Evolutionary conservation across 2,888 invertebrate genomes (phyloP), one percentile per base, ranked within the genome.

Genomic region (Parelbella ahira): DNA sequence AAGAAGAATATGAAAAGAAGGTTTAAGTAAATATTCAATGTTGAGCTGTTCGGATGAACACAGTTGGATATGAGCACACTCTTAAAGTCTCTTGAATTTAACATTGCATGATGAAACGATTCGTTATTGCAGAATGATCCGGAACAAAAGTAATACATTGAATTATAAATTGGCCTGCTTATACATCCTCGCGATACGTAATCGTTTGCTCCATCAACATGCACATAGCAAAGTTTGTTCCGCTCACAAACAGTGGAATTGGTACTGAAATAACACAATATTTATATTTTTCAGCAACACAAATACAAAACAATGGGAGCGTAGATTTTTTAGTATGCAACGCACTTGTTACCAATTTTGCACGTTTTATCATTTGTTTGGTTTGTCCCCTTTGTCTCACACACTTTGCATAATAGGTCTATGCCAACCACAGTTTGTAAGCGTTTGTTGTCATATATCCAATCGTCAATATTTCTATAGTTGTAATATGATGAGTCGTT

Each of bases 361-460:
- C 80, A 80, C 34, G 46, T 54, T 46, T 60, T 56, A 48, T 78
- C 73, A 7, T 48, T 36, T 19, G 27, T 45, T n/a, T 25, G 36
- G 54, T 69, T 71, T 3, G 48, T 39, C 10, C 68, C 66, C 46
- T 56, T 68, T 3, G 75, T 71, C 30, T 69, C 60, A 54, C 81
- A 81, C 29, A 64, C 51, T 62, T 76, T 80, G 47, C 81, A 82
- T 23, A 73, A 49, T 11, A 78, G 51, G 39, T 72, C 60, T 27
- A 61, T 38, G 9, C 58, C 60, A n/a, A 61, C 18, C 5, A 61
- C 55, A 36, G 50, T 58, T 50, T 60, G 53, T 15, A 82, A 56
- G 36, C 67, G 63, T 34, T 54, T 45, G 48, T 76, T 82, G 56
- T 81, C 76, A 46, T 63, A 77, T 49, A 65, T 58, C 81, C 82